Evolutionary conservation across 1,140 invertebrate species (phyloP).

Genomic region (Agrilus planipennis): DNA sequence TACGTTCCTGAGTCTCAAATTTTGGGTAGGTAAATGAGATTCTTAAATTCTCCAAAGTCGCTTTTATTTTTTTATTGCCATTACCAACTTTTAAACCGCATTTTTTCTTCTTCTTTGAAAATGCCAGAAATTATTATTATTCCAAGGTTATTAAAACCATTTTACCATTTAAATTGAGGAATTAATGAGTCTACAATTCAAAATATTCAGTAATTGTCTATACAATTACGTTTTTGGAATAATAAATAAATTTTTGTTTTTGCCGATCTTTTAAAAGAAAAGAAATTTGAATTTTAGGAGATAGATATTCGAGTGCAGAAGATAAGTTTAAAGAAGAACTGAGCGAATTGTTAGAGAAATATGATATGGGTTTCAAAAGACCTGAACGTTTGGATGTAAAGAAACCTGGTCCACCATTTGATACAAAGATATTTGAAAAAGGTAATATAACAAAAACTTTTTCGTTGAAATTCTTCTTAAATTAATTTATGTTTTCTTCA

Average conservation of each 20-base stretch:
- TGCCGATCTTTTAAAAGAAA: background rate
- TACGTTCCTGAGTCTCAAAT: conserved; percentile 22
- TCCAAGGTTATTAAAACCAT: too few relatives aligned
- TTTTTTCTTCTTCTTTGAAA: too few relatives aligned
- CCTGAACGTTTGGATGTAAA: conserved; percentile 86
- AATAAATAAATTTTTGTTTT: background rate
- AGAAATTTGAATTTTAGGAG: background rate
- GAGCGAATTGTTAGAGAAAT: conserved; percentile 39
- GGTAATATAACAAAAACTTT: background rate
- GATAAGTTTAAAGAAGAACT: conserved; percentile 31
- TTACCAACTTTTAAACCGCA: too few relatives aligned
- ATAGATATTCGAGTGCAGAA: conserved; percentile 7
- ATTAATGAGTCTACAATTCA: too few relatives aligned
- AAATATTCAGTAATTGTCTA: too few relatives aligned
- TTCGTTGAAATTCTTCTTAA: background rate
- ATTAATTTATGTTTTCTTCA: too few relatives aligned
- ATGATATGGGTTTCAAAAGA: conserved; percentile 63
- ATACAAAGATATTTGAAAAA: conserved; percentile 33
- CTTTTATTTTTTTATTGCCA: background rate
- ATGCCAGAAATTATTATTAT: too few relatives aligned
- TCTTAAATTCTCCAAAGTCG: background rate
- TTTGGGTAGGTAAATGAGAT: conserved; percentile 4
- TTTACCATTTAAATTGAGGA: too few relatives aligned
- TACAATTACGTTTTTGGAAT: too few relatives aligned
- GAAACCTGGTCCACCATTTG: conserved; percentile 76